Conservation (phyloP, 2,888 invertebrate species). For the Sepioteuthis lessoniana region DNA sequence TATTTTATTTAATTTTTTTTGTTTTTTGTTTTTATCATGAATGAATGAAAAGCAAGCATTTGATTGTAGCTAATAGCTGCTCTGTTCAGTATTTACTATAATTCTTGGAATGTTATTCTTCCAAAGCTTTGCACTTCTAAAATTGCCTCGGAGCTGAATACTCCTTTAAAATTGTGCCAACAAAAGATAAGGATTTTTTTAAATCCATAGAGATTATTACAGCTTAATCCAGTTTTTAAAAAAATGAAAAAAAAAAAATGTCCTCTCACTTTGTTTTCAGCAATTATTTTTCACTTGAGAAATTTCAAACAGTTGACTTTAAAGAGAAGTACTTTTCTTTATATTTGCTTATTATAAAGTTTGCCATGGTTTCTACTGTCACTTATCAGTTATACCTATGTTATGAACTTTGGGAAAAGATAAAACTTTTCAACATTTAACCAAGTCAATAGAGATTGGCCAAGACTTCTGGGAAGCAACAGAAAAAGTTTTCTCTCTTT, state of each 20-base stretch:
- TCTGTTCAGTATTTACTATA: not conserved
- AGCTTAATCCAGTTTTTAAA: not conserved
- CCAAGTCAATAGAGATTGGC: not conserved
- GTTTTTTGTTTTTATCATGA: not conserved
- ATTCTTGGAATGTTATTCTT: not conserved
- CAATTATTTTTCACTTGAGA: not conserved
- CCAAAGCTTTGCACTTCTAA: conserved; percentile 7
- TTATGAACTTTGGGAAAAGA: not conserved
- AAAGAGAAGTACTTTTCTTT: conserved; percentile 6
- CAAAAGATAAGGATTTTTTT: not conserved
- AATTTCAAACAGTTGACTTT: conserved; percentile 33
- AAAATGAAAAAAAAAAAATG: not conserved
- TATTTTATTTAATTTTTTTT: not conserved
- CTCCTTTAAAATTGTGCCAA: conserved; percentile 17
- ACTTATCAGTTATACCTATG: not conserved
- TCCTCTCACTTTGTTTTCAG: not conserved
- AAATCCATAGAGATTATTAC: not conserved
- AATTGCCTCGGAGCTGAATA: conserved; percentile 15
- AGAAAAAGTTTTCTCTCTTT: not conserved
- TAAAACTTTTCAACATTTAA: not conserved
- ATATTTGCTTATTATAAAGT: not conserved
- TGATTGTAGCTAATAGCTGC: not conserved
- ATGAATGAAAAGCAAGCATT: not conserved
- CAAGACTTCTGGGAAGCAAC: not conserved
- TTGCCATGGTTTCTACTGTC: not conserved